These are phyloP conservation scores for Heliconius hermathena DNA, from an alignment of 1,140 invertebrate genomes.

Conservation along the genomic window DNA sequence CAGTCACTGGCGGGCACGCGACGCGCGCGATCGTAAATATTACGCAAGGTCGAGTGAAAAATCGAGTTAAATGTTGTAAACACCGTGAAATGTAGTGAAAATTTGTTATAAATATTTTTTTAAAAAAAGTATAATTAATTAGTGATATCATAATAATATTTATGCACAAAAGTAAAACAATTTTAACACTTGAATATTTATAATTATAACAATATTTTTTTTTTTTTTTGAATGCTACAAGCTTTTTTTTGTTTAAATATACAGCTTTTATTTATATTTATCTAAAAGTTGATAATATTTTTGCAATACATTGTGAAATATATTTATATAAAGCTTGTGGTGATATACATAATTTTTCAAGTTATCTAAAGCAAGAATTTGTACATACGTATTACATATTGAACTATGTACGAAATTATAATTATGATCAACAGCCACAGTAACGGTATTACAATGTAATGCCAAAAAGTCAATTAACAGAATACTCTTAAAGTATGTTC, in stretches of 20 bases:
- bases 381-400: background rate
- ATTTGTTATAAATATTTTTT: background rate
- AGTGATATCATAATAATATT: background rate
- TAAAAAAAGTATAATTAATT: background rate
- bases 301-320: background rate
- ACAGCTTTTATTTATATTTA: background rate
- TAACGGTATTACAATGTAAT: constrained; percentile 2
- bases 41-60: constrained; percentile 30
- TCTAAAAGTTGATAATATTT: background rate
- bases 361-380: background rate
- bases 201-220: no score
- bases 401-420: background rate
- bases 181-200: background rate
- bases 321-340: background rate
- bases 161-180: background rate
- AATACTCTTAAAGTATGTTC: background rate
- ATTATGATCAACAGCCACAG: background rate
- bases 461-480: background rate
- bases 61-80: constrained; percentile 13
- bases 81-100: background rate
- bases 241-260: background rate
- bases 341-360: background rate
- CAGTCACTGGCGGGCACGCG: constrained; percentile 63
- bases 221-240: background rate
- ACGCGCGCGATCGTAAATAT: constrained; percentile 50